Conservation (phyloP, 2,113 vertebrate species). For the Ahaetulla prasina region DNA sequence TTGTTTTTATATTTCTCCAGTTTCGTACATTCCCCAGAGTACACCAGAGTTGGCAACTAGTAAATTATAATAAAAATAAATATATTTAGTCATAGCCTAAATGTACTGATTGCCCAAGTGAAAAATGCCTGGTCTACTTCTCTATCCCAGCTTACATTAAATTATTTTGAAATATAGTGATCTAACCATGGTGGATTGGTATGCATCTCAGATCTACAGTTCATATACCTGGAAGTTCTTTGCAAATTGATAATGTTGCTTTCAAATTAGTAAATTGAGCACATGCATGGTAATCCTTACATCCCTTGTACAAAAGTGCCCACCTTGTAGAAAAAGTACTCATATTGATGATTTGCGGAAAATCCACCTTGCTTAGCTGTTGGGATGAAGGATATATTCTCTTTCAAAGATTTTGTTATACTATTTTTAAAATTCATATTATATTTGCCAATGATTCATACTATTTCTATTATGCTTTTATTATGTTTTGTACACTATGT, state of each 20-base stretch:
- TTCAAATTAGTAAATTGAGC: background rate
- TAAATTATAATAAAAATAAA: background rate
- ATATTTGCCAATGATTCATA: background rate
- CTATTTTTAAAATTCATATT: background rate
- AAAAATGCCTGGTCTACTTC: background rate
- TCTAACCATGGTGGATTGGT: background rate
- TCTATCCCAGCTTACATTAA: background rate
- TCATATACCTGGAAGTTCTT: background rate
- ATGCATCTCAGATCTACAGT: background rate
- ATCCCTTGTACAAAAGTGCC: background rate
- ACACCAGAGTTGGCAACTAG: background rate
- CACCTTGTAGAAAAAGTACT: background rate
- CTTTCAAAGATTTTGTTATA: background rate
- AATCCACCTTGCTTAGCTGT: background rate
- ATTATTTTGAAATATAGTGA: background rate
- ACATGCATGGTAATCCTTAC: background rate
- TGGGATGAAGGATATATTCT: background rate
- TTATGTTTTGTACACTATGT: background rate
- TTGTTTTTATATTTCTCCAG: background rate
- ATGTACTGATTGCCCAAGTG: background rate
- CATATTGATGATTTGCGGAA: background rate
- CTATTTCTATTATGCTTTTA: background rate
- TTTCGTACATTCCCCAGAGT: background rate
- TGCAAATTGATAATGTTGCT: background rate
- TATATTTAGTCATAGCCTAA: background rate